phyloP scores from a whole-genome alignment of 2,888 invertebrate genomes.

The Deroplatys truncata region DNA sequence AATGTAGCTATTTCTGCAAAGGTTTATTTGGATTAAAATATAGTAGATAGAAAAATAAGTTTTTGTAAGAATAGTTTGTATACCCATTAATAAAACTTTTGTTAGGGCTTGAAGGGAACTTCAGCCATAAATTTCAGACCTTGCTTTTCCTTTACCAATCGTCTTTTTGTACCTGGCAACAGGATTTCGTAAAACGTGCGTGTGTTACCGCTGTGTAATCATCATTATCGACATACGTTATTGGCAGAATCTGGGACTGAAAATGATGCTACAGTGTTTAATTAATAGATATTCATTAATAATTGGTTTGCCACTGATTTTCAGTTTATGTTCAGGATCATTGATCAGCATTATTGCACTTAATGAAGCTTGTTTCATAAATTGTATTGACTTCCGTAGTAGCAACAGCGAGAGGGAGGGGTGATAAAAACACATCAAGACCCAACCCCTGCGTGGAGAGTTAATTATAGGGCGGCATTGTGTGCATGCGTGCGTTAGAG shows the following conservation, averaged over 20 bases:
- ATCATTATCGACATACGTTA: too few species aligned
- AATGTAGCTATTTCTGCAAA: too few species aligned
- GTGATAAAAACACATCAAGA: background rate
- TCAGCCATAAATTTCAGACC: too few species aligned
- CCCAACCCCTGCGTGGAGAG: background rate
- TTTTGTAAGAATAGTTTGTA: too few species aligned
- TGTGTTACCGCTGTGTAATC: too few species aligned
- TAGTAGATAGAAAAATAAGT: too few species aligned
- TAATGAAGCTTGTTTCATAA: conserved; percentile 7
- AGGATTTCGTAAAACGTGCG: too few species aligned
- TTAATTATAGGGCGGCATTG: background rate
- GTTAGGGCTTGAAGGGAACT: too few species aligned
- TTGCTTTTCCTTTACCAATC: too few species aligned
- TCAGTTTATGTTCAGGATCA: conserved; percentile 12
- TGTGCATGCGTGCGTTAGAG: background rate
- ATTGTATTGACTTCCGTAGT: background rate
- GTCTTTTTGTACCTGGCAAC: too few species aligned
- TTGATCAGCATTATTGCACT: background rate
- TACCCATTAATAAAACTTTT: too few species aligned
- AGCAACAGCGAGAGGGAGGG: background rate
- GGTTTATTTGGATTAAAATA: too few species aligned
- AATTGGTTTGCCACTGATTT: conserved; percentile 13
- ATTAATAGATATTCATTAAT: conserved; percentile 16
- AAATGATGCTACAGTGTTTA: conserved; percentile 1
- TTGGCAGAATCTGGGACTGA: background rate